These are phyloP conservation scores for Caenorhabditis sp. DNA, from an alignment of 2,888 invertebrate genomes.

Conservation along the genomic window DNA sequence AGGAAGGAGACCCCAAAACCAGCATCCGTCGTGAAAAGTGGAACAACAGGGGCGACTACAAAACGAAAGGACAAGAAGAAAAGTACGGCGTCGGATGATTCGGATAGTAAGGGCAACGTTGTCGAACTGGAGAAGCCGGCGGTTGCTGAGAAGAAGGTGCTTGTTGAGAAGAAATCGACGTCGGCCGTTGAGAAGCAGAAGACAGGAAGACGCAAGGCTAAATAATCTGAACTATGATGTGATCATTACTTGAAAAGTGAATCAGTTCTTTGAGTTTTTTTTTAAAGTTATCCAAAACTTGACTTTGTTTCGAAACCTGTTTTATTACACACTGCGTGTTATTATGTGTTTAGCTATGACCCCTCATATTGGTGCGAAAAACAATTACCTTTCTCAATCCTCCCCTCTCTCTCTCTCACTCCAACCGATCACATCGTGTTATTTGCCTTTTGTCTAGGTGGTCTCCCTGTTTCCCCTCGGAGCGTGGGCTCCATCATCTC, in stretches of 20 bases:
- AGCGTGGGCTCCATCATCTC: constrained; percentile 24
- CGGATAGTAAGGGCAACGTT: neutral
- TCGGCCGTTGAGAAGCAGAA: neutral
- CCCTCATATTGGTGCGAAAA: neutral
- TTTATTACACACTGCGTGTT: too few relatives aligned
- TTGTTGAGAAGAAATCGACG: neutral
- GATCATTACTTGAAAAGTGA: too few relatives aligned
- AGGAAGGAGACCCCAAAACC: neutral
- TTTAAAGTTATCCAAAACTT: too few relatives aligned
- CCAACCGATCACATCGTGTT: neutral
- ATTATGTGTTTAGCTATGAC: too few relatives aligned
- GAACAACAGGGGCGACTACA: neutral
- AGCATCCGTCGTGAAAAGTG: neutral
- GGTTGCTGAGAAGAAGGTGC: neutral
- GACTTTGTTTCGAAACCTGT: too few relatives aligned
- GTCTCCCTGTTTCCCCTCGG: neutral
- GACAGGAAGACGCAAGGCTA: too few relatives aligned
- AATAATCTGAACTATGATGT: too few relatives aligned
- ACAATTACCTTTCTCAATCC: neutral
- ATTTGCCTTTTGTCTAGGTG: constrained; percentile 1
- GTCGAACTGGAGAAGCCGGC: neutral
- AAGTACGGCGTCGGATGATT: neutral
- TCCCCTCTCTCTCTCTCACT: too few relatives aligned
- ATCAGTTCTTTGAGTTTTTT: too few relatives aligned
- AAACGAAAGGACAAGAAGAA: neutral